Percentiles rank a stretch among this genome's conserved stretches.
These are phyloP conservation scores for Hormiphora californensis DNA, from an alignment of 37 sponge, comb jelly and placozoan species.

Conservation along the genomic window DNA sequence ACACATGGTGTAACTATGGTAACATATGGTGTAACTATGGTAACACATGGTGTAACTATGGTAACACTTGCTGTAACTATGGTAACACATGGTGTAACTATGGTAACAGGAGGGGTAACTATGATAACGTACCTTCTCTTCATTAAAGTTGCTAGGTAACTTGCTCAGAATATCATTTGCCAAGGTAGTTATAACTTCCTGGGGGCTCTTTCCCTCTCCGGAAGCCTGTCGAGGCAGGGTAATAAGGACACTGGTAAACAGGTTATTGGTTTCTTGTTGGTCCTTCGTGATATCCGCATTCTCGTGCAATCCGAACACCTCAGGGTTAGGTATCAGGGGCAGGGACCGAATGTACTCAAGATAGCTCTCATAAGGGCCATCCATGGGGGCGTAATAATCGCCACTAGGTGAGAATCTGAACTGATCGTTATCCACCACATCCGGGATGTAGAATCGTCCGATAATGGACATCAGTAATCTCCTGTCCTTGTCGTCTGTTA, in stretches of 20 bases:
- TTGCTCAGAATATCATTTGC: conserved; percentile 94
- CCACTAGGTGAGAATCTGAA: conserved; percentile 91
- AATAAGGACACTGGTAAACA: conserved; percentile 86
- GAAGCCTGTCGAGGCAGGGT: conserved; percentile 86
- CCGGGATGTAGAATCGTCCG: conserved; percentile 79
- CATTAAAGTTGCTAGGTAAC: conserved; percentile 83
- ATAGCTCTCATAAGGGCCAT: conserved; percentile 81
- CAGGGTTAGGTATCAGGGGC: conserved; percentile 91
- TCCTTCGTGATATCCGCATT: conserved; percentile 99
- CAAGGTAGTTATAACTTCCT: conserved; percentile 85
- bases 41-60: too few relatives aligned
- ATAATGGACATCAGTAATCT: conserved; percentile 81
- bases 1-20: too few relatives aligned
- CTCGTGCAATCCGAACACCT: conserved; percentile 96
- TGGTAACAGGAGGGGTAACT: too few relatives aligned
- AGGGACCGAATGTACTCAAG: conserved; percentile 82
- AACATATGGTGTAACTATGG: too few relatives aligned
- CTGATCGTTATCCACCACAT: conserved; percentile 65
- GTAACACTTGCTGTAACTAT: too few relatives aligned
- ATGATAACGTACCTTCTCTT: conserved; percentile 62
- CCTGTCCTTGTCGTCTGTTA: conserved; percentile 95
- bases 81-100: too few relatives aligned
- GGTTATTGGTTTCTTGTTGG: conserved; percentile 85
- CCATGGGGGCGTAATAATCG: conserved; percentile 74
- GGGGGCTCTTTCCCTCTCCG: conserved; percentile 86